Percentiles rank a stretch among this genome's conserved stretches.
Conservation (phyloP, 2,888 invertebrate species). For the Sympetrum striolatum region DNA sequence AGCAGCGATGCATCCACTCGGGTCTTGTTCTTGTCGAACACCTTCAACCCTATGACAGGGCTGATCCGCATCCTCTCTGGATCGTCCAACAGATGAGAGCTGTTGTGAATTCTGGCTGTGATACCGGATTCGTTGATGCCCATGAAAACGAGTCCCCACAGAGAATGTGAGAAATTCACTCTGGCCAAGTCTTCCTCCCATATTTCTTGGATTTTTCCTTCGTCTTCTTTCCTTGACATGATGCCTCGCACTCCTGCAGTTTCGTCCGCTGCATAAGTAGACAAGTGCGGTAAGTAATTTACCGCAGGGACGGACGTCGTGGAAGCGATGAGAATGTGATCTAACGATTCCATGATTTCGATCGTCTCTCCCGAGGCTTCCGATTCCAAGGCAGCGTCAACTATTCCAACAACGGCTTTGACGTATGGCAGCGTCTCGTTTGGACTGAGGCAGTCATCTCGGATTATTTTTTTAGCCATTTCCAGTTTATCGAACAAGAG, state of each 20-base stretch:
- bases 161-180: too few relatives aligned
- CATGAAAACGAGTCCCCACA: background rate
- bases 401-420: constrained; percentile 1
- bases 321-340: background rate
- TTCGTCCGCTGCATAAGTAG: background rate
- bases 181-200: too few relatives aligned
- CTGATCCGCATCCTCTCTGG: background rate
- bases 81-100: background rate
- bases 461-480: background rate
- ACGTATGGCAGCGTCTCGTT: background rate
- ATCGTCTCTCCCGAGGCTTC: background rate
- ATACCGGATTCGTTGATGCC: background rate
- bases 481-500: background rate
- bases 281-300: background rate
- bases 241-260: background rate
- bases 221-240: background rate
- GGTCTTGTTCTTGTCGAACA: background rate
- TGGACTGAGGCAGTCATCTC: background rate
- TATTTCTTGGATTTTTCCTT: too few relatives aligned
- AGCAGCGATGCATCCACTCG: background rate
- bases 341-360: background rate
- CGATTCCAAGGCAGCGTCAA: background rate
- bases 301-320: background rate
- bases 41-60: background rate
- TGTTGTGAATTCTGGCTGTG: background rate